phyloP scores from a whole-genome alignment of 2,797 vertebrate genomes.

The Platalea minor region DNA sequence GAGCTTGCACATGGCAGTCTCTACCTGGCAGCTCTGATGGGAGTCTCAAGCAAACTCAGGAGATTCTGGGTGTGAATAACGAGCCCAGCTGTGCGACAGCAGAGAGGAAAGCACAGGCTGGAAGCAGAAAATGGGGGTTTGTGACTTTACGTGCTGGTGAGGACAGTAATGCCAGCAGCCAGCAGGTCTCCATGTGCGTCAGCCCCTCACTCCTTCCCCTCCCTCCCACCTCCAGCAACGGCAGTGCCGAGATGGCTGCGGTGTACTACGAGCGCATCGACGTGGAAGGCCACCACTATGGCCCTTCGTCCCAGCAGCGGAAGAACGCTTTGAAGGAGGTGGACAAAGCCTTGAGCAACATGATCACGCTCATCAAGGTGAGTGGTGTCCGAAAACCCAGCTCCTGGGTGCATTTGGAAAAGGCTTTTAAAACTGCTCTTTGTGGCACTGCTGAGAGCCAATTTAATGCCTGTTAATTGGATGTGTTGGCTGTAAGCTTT shows the following conservation, averaged over 20 bases:
- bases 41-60: background rate
- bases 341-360: slow-evolving; percentile 80
- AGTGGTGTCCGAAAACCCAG: background rate
- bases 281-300: slow-evolving; percentile 90
- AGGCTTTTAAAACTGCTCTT: background rate
- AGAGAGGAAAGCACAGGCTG: background rate
- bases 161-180: background rate
- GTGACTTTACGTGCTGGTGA: background rate
- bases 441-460: background rate
- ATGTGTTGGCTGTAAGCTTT: background rate
- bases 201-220: background rate
- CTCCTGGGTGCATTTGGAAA: background rate
- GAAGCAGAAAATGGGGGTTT: background rate
- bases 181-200: background rate
- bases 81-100: accelerated
- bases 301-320: slow-evolving; percentile 84
- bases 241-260: slow-evolving; percentile 82
- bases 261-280: slow-evolving; percentile 93
- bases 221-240: slow-evolving; percentile 57
- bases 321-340: slow-evolving; percentile 78
- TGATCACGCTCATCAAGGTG: slow-evolving; percentile 86
- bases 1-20: background rate
- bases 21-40: background rate
- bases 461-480: background rate
- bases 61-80: background rate